A percentile compares a stretch with the other conserved stretches of the same genome.
Conservation (phyloP, 2,888 invertebrate genomes). For the Idaea biselata region DNA sequence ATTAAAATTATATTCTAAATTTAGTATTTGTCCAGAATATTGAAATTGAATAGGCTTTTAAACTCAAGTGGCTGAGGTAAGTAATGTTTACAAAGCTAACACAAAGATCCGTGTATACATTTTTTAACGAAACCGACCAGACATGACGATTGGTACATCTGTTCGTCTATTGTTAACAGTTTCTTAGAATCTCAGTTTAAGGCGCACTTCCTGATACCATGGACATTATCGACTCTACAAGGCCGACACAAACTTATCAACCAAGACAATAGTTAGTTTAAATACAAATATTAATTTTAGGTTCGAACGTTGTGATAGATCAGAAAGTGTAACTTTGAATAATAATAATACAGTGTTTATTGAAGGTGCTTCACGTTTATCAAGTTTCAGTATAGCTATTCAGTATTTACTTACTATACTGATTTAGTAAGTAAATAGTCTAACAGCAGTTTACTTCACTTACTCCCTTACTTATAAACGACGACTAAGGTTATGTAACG, state of each 20-base stretch:
- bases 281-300: not conserved
- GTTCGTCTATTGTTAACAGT: conserved; percentile 3
- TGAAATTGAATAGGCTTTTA: not conserved
- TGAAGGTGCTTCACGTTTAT: not conserved
- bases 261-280: conserved; percentile 7
- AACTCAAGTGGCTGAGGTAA: not conserved
- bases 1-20: not conserved
- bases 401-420: too few species aligned
- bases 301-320: not conserved
- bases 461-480: too few species aligned
- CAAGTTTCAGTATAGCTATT: not conserved
- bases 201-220: conserved; percentile 1
- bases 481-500: too few species aligned
- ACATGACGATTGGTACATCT: not conserved
- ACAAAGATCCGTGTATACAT: not conserved
- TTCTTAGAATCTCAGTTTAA: conserved; percentile 6
- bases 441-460: too few species aligned
- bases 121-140: not conserved
- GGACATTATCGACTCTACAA: not conserved
- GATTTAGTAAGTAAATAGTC: too few species aligned
- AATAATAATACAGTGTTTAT: not conserved
- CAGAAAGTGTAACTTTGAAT: not conserved
- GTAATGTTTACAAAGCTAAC: not conserved
- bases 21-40: not conserved
- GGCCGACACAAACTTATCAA: conserved; percentile 6